phyloP scores from a whole-genome alignment of 2,888 invertebrate species.

The Caenorhabditis zanzibari region DNA sequence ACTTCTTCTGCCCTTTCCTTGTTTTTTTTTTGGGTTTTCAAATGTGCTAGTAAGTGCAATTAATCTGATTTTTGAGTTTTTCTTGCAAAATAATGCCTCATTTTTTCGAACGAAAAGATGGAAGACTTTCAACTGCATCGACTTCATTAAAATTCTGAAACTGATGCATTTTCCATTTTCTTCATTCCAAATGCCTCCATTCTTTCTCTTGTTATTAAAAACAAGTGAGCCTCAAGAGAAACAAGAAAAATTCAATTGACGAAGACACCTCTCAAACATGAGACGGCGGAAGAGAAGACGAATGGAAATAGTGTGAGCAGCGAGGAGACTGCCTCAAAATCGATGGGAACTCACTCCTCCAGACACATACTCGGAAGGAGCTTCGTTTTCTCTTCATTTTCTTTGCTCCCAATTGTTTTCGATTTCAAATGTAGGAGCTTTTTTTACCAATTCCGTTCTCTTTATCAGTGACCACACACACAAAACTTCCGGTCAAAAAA shows the following conservation, averaged over 20 bases:
- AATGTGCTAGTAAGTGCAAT: constrained; percentile 53
- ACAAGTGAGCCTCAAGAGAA: not conserved
- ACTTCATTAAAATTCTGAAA: too few species aligned
- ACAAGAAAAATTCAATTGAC: constrained; percentile 3
- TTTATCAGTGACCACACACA: constrained; percentile 14
- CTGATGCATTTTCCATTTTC: too few species aligned
- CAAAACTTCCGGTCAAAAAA: constrained; percentile 24
- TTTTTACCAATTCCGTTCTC: not conserved
- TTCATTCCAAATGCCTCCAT: not conserved
- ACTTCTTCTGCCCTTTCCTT: not conserved
- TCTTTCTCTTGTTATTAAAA: not conserved
- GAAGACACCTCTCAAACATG: constrained; percentile 28
- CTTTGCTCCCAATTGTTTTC: not conserved
- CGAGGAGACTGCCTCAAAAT: constrained; percentile 36
- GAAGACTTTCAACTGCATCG: not conserved
- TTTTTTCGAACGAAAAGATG: not conserved
- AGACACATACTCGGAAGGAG: not conserved
- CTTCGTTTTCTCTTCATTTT: constrained; percentile 14
- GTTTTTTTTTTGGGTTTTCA: constrained; percentile 17
- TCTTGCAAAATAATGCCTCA: not conserved
- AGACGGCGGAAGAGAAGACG: not conserved
- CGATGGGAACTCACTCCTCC: constrained; percentile 39
- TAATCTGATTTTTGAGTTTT: not conserved
- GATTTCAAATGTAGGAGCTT: not conserved
- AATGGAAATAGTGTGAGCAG: constrained; percentile 18